Evolutionary conservation across 2,888 invertebrate genomes (phyloP).

Genomic region (Sceliomorpha sp.): DNA sequence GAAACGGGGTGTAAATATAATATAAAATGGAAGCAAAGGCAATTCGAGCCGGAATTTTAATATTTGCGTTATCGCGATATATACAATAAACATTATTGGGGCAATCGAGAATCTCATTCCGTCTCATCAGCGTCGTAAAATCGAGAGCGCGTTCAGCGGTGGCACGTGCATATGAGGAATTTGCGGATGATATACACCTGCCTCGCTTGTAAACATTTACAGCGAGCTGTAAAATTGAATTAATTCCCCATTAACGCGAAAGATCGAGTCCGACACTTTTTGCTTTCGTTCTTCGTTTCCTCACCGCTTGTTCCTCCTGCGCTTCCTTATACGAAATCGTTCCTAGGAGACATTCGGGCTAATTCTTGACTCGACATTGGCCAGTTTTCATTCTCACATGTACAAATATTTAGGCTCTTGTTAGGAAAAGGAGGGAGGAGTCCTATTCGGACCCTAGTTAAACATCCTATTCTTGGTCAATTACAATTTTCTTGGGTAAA

Average conservation of each 20-base stretch:
- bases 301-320: constrained; percentile 4
- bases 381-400: no score
- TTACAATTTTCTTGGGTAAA: no score
- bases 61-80: constrained; percentile 27
- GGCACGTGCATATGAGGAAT: constrained; percentile 60
- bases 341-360: no score
- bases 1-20: constrained; percentile 32
- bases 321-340: no score
- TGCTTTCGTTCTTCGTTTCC: neutral
- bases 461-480: no score
- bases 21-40: constrained; percentile 25
- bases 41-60: constrained; percentile 36
- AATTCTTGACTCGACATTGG: no score
- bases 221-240: constrained; percentile 77
- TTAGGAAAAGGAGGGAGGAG: no score
- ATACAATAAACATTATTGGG: constrained; percentile 52
- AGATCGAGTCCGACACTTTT: constrained; percentile 13
- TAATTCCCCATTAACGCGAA: constrained; percentile 76
- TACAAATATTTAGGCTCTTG: no score
- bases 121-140: constrained; percentile 49
- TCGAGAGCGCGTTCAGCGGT: constrained; percentile 45
- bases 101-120: constrained; percentile 45
- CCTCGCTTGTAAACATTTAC: constrained; percentile 75
- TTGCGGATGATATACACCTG: constrained; percentile 66
- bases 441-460: no score